These are phyloP conservation scores for Podarcis lilfordi DNA, from an alignment of 2,797 vertebrate genomes.

Conservation along the genomic window DNA sequence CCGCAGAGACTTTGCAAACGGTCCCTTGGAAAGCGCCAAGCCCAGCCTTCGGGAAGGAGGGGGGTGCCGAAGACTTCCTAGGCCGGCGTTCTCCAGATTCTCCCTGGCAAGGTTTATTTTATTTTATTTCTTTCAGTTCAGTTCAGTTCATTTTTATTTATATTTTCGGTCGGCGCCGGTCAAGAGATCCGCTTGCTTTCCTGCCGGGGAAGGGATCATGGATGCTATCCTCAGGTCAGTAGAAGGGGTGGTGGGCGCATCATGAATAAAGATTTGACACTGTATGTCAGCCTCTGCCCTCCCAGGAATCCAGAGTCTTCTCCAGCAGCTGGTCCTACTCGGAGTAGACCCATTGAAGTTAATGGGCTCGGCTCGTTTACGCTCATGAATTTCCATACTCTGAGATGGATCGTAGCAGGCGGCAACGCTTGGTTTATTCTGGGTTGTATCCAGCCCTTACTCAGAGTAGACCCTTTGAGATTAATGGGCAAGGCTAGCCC, in stretches of 20 bases:
- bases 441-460: too few relatives aligned
- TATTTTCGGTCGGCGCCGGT: neutral
- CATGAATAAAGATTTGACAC: neutral
- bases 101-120: neutral
- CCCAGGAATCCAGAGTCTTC: too few relatives aligned
- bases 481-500: too few relatives aligned
- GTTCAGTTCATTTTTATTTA: neutral
- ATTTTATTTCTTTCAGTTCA: neutral
- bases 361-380: too few relatives aligned
- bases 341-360: too few relatives aligned
- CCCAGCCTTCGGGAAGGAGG: neutral
- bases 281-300: neutral
- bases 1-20: neutral
- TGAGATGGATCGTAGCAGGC: too few relatives aligned
- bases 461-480: too few relatives aligned
- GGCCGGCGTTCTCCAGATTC: neutral
- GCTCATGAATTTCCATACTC: too few relatives aligned
- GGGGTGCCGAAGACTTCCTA: neutral
- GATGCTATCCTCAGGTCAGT: neutral
- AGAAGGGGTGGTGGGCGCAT: neutral
- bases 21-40: neutral
- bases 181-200: neutral
- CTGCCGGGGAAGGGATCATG: neutral
- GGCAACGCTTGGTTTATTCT: too few relatives aligned
- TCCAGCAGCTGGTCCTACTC: too few relatives aligned